Evolutionary conservation across 2,797 vertebrate genomes (phyloP), one percentile per base, ranked within the genome.

Genomic region (Siniperca scherzeri): DNA sequence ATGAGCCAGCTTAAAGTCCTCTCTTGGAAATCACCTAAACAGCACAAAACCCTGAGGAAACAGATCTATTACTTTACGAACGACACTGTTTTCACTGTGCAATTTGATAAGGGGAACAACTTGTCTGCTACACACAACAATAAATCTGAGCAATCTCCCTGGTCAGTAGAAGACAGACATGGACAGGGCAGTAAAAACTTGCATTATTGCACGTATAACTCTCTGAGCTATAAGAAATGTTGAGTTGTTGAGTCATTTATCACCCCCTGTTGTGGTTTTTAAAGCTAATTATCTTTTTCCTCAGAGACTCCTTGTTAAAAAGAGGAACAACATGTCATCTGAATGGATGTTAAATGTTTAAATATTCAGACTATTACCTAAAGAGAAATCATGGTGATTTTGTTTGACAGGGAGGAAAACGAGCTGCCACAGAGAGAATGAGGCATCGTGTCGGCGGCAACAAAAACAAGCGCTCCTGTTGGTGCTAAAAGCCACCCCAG

Each of bases 371-470:
- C 70, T 62, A 27, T 68, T 44, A 72, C 66, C 25, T 46, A 56
- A 65, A 74, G 44, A 82, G 53, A 75, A 81, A 85, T 76, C 74
- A 9, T 2, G 19, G 55, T 82, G 76, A 85, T 86, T 77, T 70
- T 62, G 78, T 87, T 87, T 87, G 89, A 88, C 87, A 88, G 67
- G 56, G 44, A 87, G 70, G 73, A 71, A 83, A 88, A 86, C 27
- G n/a, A 84, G 85, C 85, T 70, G 71, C 79, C 82, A 61, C 70
- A 36, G 44, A 79, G 74, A 72, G 80, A 82, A 72, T 52, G 33
- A 82, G 69, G 59, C 70, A 69, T 48, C 61, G 27, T 64, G 74
- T 75, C 59, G 3, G 70, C 81, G 70, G 85, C 77, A 81, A 78
- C 53, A 76, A 74, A 87, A 88, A 87, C 76, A 89, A 89, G 77